Base-by-base conservation (phyloP, 2,888 invertebrate species). In the Drosophila rellima region DNA sequence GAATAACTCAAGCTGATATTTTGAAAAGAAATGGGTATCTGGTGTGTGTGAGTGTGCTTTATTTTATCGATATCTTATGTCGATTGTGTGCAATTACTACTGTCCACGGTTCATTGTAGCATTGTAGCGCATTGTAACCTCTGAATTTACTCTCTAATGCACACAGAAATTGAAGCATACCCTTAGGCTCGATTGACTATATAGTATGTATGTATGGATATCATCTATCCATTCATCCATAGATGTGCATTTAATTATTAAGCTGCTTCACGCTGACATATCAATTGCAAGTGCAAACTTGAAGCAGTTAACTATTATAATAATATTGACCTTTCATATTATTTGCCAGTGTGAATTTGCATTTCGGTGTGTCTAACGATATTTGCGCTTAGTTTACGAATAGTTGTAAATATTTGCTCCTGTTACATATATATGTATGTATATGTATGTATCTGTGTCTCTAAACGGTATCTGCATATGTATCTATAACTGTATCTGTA, bases 361-460 rank as follows among this genome's bases (percentile, higher is more conserved):
- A 51, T 33, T 50, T 17, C 31, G 51, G 68, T 68, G 76, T 61
- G 55, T 68, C 63, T 61, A 64, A 65, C 23, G 55, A 64, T 76
- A 62, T 73, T 76, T 77, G 76, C 77, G 69, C 62, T 73, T 76
- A 69, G 56, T 66, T 77, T 64, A 66, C 64, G 50, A 74, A 42
- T 69, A 67, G 54, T 68, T 70, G 51, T 74, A 64, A 63, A 65
- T 74, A 60, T 65, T 63, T 64, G 18, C 47, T 42, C 29, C 39
- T 40, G 18, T 60, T 52, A 57, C 60, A 51, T 56, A 18, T 20
- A 6, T 42, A n/a, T 48, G 15, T 37, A 37, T 31, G n/a, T n/a
- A 37, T 33, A 18, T 20, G 13, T 42, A n/a, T 48, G 15, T 37
- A 37, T 31, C 17, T 47, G 29, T 47, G 35, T 61, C 17, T 33